Base-by-base conservation (phyloP, 2,797 vertebrate genomes). In the Melanogrammus aeglefinus region DNA sequence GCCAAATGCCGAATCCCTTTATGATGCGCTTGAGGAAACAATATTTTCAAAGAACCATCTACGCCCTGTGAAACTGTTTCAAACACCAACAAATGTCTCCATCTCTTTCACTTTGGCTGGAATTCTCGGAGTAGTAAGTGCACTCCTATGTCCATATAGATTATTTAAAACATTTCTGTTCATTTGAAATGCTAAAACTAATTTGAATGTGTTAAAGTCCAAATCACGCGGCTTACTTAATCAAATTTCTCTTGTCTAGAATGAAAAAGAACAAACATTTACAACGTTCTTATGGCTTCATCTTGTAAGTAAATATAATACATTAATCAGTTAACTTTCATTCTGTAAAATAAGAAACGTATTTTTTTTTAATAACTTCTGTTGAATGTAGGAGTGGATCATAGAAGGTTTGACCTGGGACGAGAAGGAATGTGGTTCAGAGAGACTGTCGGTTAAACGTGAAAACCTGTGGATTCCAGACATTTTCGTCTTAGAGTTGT, bases 331-430 rank as follows among this genome's bases (percentile, higher is more conserved):
- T 69, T n/a, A 24, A 21, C 57, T 63, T 24, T 63, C n/a, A 21
- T 24, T n/a, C 24, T 24, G 57, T 63, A n/a, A 16, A 63, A n/a
- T n/a, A 63, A 63, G 18, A 51, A 18, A 51, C 47, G 21, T 21
- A 8, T 63, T n/a, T 63, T 63, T n/a, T 63, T 2, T 14, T 63
- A 63, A 24, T 6, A 24, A n/a, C 21, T 35, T 9, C 31, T 74
- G 16, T 47, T 74, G 5, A 82, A 31, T 78, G 7, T 6, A 91
- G 91, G 33, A 88, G 73, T 92, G 91, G 91, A 0, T 89, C 0
- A 90, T 91, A 21, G 71, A 79, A 0, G 89, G 83, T 4, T 81
- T 92, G 79, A 89, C 83, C 75, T 92, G 90, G 91, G 87, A 91
- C 31, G 75, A 85, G 76, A 1, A 86, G 44, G 73, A 91, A 76